These are phyloP conservation scores for Acanthaster planci DNA, from an alignment of 35 echinoderm and acorn worm genomes.

Conservation along the genomic window DNA sequence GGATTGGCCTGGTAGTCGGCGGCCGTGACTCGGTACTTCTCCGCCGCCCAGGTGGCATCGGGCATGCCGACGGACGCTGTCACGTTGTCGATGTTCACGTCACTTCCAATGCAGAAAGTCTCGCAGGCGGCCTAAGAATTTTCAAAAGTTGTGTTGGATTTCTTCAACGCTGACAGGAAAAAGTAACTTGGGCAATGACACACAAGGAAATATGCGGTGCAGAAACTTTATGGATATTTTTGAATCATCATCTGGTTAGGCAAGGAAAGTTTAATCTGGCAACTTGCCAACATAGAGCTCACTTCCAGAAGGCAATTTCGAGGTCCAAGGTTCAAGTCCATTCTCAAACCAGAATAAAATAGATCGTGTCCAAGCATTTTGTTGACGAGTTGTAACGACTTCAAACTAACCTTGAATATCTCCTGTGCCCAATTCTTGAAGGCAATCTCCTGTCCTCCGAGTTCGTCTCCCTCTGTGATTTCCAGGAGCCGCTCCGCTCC, in stretches of 20 bases:
- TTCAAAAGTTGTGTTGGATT: background rate
- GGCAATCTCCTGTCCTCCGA: constrained; percentile 83
- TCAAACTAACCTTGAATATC: constrained; percentile 57
- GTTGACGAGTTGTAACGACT: no score
- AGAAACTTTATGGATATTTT: no score
- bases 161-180: no score
- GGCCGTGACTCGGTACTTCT: constrained; percentile 53
- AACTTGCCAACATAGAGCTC: no score
- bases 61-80: constrained; percentile 39
- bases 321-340: no score
- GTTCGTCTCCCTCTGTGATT: constrained; percentile 82
- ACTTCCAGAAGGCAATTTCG: no score
- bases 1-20: constrained; percentile 14
- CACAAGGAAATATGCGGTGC: no score
- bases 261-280: no score
- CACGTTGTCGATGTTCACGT: constrained; percentile 58
- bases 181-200: no score
- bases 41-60: constrained; percentile 55
- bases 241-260: no score
- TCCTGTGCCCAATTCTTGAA: constrained; percentile 79
- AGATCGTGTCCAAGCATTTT: no score
- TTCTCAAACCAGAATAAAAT: no score
- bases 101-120: constrained; percentile 77
- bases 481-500: constrained; percentile 75
- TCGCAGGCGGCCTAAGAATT: constrained; percentile 75